Evolutionary conservation across 1,140 invertebrate species (phyloP), one percentile per base, ranked within the genome.

Genomic region (Brachystomella parvula): DNA sequence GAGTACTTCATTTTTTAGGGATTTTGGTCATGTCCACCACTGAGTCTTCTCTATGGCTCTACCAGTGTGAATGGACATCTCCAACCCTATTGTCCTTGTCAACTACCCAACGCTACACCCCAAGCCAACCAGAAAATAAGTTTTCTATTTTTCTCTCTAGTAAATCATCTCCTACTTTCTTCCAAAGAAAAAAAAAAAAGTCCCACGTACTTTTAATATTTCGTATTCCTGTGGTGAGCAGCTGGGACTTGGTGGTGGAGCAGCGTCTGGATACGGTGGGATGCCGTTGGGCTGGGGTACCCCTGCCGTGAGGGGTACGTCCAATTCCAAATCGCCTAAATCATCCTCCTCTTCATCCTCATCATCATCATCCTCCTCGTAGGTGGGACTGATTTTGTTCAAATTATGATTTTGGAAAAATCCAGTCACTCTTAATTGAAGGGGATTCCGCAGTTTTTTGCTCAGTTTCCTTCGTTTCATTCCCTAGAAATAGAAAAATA

Each of bases 191-290:
- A 21, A 53, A 53, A 15, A 53, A 9, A 53, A n/a, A n/a, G n/a
- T n/a, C 39, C 44, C 53, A 69, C 73, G 73, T 75, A 84, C 83
- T 81, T 86, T 86, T 79, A 86, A 83, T 68, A 86, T 84, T 79
- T 86, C 85, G 74, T 86, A 86, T 76, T 85, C 83, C 68, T 86
- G 83, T 66, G 84, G 79, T n/a, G 84, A 80, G 74, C 85, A 86
- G 35, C 81, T 78, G 32, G 79, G 9, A 24, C 49, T 19, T n/a
- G n/a, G n/a, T n/a, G n/a, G 66, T 66, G 68, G 9, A 28, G 58
- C 28, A 12, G 58, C 61, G 57, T 61, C 35, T 53, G 33, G 15
- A 3, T 15, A 3, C 26, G 21, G n/a, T 64, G 53, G 47, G 32
- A 35, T 68, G 53, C 62, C 35, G 47, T 44, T 61, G 32, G 17